A percentile compares a stretch with the other conserved stretches of the same genome.
Evolutionary conservation across 2,113 vertebrate species (phyloP).

Genomic region (Nibea albiflora): DNA sequence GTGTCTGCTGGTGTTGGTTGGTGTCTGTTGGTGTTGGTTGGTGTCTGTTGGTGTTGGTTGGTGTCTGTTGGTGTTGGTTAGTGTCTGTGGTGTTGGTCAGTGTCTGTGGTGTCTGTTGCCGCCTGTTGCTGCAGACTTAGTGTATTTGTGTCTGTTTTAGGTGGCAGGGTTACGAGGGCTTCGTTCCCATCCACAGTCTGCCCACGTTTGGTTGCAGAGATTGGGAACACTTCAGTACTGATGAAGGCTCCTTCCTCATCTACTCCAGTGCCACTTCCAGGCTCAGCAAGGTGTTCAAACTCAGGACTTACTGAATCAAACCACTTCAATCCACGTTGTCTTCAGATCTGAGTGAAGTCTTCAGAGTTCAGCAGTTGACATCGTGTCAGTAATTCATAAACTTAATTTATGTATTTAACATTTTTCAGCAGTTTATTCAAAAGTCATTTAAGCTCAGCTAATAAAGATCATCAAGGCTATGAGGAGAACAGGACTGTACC

Average conservation of each 20-base stretch:
- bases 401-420: background rate
- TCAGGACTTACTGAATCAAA: conserved; percentile 85
- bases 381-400: background rate
- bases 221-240: conserved; percentile 91
- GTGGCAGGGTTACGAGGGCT: conserved; percentile 96
- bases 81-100: too few species aligned
- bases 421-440: background rate
- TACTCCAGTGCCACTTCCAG: conserved; percentile 95
- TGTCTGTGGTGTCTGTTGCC: background rate
- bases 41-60: too few species aligned
- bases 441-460: background rate
- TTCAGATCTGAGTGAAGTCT: background rate
- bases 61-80: too few species aligned
- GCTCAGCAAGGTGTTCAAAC: conserved; percentile 91
- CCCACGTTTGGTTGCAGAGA: conserved; percentile 92
- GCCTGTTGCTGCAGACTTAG: background rate
- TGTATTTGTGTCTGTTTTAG: conserved; percentile 71
- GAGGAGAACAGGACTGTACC: background rate
- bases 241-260: conserved; percentile 89
- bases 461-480: too few species aligned
- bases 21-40: too few species aligned
- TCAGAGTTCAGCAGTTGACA: background rate
- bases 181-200: conserved; percentile 89
- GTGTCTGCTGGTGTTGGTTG: too few species aligned
- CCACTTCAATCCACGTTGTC: background rate